These are phyloP conservation scores for Pseudorhiza aurosa DNA, from an alignment of 30 jellyfish, hydroid and myxozoan genomes.

Conservation along the genomic window DNA sequence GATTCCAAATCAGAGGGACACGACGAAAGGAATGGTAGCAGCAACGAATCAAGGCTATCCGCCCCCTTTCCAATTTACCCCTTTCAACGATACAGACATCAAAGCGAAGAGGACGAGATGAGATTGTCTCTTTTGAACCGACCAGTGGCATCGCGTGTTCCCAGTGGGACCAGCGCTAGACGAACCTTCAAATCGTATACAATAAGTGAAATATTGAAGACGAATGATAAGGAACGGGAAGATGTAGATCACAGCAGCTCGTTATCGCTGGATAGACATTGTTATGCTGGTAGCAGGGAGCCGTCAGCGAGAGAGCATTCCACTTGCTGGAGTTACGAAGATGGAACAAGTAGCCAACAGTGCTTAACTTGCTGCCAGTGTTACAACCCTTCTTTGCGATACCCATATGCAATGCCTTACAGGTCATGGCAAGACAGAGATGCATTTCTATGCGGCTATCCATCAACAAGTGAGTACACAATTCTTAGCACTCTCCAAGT, in stretches of 20 bases:
- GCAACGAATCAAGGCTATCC: constrained; percentile 41
- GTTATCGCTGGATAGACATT: neutral
- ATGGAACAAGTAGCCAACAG: neutral
- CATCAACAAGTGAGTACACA: constrained; percentile 24
- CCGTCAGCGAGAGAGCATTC: neutral
- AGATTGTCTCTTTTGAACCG: neutral
- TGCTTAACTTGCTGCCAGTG: constrained; percentile 47
- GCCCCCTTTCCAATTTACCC: constrained; percentile 66
- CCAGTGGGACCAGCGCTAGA: constrained; percentile 13
- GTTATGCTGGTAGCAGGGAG: neutral
- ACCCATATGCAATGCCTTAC: constrained; percentile 32
- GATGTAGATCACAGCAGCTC: neutral
- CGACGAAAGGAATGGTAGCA: neutral
- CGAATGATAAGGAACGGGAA: constrained; percentile 10
- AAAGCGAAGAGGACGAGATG: constrained; percentile 32
- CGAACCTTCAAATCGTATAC: constrained; percentile 42
- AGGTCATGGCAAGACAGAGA: constrained; percentile 54
- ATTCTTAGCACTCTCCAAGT: too few relatives aligned
- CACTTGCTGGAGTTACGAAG: constrained; percentile 37
- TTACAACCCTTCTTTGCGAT: constrained; percentile 23
- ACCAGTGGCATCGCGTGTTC: neutral
- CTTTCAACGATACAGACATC: constrained; percentile 27
- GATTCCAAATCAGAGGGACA: neutral
- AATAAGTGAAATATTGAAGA: constrained; percentile 53
- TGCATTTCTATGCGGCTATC: constrained; percentile 34